Conservation (phyloP, 2,113 vertebrate species). For the Podiceps cristatus region DNA sequence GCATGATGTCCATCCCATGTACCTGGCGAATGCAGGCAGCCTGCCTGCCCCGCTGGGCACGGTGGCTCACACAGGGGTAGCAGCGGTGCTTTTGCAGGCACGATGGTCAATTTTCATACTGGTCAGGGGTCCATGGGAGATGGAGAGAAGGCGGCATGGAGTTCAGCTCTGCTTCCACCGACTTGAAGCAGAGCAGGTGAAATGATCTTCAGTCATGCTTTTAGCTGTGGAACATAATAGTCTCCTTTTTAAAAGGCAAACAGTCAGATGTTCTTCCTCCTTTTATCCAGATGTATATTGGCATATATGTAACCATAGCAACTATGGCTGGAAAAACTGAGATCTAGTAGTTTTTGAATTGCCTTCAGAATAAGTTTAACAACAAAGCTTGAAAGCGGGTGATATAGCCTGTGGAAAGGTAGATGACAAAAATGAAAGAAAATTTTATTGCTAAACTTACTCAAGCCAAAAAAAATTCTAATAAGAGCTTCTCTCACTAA, state of each 20-base stretch:
- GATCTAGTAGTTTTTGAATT: slow-evolving; percentile 38
- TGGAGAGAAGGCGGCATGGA: background rate
- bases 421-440: slow-evolving; percentile 20
- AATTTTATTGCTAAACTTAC: slow-evolving; percentile 38
- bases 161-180: background rate
- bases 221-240: background rate
- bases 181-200: background rate
- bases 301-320: slow-evolving; percentile 50
- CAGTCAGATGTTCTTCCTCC: background rate
- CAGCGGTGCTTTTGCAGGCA: background rate
- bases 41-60: accelerated
- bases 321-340: background rate
- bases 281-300: slow-evolving; percentile 36
- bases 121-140: background rate
- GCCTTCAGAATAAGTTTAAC: slow-evolving; percentile 4
- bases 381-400: background rate
- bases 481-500: background rate
- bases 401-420: background rate
- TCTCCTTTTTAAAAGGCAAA: background rate
- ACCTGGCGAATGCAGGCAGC: background rate
- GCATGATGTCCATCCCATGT: no score
- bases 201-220: background rate
- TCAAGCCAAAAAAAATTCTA: background rate
- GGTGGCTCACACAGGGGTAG: background rate
- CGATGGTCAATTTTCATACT: background rate